A percentile compares a stretch with the other conserved stretches of the same genome.
Conservation (phyloP, 2,113 vertebrate genomes). For the Monopterus albus region DNA sequence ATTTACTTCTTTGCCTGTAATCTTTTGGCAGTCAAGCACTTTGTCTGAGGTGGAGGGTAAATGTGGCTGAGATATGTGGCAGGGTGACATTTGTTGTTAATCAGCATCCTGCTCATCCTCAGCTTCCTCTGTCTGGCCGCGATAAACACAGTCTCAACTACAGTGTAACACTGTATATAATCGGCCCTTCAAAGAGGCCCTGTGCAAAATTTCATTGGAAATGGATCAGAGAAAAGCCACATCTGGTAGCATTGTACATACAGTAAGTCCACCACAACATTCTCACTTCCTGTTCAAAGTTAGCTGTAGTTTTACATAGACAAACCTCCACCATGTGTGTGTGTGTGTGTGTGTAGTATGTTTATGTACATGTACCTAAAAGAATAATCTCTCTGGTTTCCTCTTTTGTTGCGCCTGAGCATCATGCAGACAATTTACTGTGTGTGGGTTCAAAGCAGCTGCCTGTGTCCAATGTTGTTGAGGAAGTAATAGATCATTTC, state of each 20-base stretch:
- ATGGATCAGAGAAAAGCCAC: slow-evolving; percentile 10
- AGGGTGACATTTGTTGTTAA: slow-evolving; percentile 64
- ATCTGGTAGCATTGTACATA: slow-evolving; percentile 1
- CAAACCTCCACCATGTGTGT: slow-evolving; percentile 18
- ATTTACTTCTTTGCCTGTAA: slow-evolving; percentile 6
- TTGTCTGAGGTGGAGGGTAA: slow-evolving; percentile 47
- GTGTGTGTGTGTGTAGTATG: slow-evolving; percentile 5
- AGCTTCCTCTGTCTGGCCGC: slow-evolving; percentile 34
- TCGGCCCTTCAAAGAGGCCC: slow-evolving; percentile 1
- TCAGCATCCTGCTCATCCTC: slow-evolving; percentile 50
- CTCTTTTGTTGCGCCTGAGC: slow-evolving; percentile 32
- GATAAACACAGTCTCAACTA: slow-evolving; percentile 47
- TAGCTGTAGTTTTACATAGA: neutral
- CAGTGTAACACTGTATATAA: slow-evolving; percentile 4
- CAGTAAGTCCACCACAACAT: neutral
- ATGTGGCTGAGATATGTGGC: slow-evolving; percentile 14
- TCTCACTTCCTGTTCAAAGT: slow-evolving; percentile 41
- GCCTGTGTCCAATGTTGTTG: slow-evolving; percentile 63
- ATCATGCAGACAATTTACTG: slow-evolving; percentile 41
- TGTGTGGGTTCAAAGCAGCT: slow-evolving; percentile 60
- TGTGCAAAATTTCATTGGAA: slow-evolving; percentile 14
- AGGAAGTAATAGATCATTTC: slow-evolving; percentile 69
- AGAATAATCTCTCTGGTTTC: slow-evolving; percentile 39
- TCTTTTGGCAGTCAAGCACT: slow-evolving; percentile 30
- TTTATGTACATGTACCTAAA: neutral